Evolutionary conservation across 2,888 invertebrate genomes (phyloP), one percentile per base, ranked within the genome.

Genomic region (Cyrtodaria siliqua): DNA sequence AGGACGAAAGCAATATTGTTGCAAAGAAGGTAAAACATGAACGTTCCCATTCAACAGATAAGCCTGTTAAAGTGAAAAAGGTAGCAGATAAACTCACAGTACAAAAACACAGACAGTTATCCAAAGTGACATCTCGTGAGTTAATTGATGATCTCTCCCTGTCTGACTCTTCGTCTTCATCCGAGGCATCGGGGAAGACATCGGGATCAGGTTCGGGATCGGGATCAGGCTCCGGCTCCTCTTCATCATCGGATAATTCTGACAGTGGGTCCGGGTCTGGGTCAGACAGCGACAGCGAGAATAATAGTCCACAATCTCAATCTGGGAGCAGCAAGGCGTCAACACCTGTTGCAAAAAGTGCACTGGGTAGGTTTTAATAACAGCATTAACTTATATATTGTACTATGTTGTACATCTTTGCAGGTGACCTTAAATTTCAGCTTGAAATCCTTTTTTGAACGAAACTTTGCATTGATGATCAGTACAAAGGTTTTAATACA

Each of bases 81-180:
- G n/a, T 40, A 1, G 27, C 26, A 16, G 27, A 49, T 33, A 33
- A 33, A 12, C 33, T 33, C 33, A 8, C 33, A 4, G 12, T 33
- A 12, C 33, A 33, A 12, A n/a, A 33, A 18, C 47, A 18, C 50
- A 40, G 12, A 26, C n/a, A 59, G 23, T 63, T 75, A 2, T 68
- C 74, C 12, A 75, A 69, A 20, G 57, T 81, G 16, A 69, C 81
- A 23, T 66, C 78, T 23, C 57, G 53, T n/a, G 78, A 81, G 52
- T 33, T 78, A 33, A 71, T 59, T 2, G 68, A 81, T 33, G 74
- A 77, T 74, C 55, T 73, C 33, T 74, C 78, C 1, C 33, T 75
- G 18, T 80, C 80, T 14, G 66, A 66, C 16, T 69, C 69, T 8
- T 70, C 67, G 4, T 70, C 66, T 23, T 67, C 70, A 4, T 67